These are phyloP conservation scores for Berghia stephanieae DNA, from an alignment of 1,140 invertebrate species.

Conservation along the genomic window DNA sequence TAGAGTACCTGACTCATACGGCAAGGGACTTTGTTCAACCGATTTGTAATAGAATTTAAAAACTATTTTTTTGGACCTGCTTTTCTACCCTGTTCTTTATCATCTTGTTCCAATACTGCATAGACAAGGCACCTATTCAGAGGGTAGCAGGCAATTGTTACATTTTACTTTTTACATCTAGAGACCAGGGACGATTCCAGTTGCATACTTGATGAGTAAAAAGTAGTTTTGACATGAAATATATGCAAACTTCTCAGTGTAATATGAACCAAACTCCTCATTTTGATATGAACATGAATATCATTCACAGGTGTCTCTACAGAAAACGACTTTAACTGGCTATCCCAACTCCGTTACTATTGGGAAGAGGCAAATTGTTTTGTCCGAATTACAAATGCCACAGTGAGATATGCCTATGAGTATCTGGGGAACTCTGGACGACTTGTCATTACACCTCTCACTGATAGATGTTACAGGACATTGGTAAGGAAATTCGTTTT, in stretches of 20 bases:
- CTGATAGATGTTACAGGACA: constrained; percentile 64
- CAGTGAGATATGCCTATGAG: constrained; percentile 67
- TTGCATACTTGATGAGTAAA: not conserved
- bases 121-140: too few species aligned
- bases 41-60: too few species aligned
- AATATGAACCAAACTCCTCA: not conserved
- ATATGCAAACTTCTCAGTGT: not conserved
- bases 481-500: constrained; percentile 45
- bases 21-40: too few species aligned
- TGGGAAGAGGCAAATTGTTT: constrained; percentile 64
- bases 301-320: constrained; percentile 55
- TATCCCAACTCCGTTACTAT: constrained; percentile 67
- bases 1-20: too few species aligned
- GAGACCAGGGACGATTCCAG: not conserved
- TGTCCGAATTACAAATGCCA: constrained; percentile 66
- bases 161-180: not conserved
- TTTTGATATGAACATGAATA: not conserved
- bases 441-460: constrained; percentile 68
- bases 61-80: too few species aligned
- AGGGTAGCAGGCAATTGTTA: too few species aligned
- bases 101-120: too few species aligned
- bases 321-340: constrained; percentile 68
- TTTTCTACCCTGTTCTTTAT: too few species aligned
- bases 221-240: not conserved
- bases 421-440: constrained; percentile 67